These are phyloP conservation scores for Microplitis demolitor DNA, from an alignment of 1,140 invertebrate genomes.

Conservation along the genomic window DNA sequence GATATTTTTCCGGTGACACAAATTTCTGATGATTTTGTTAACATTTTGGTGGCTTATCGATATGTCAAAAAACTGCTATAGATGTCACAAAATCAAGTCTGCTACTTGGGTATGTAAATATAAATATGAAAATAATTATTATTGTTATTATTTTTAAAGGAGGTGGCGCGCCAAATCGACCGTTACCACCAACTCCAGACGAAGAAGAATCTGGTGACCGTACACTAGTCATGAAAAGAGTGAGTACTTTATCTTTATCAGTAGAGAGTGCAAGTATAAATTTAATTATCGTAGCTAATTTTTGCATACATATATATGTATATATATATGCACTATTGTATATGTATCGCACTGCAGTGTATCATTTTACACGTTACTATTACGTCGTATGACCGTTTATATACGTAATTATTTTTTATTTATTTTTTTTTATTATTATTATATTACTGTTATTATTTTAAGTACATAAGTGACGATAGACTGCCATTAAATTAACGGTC, in stretches of 20 bases:
- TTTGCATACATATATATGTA: conserved; percentile 27
- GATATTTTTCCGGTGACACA: no score
- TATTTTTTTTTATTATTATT: not conserved
- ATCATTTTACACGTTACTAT: conserved; percentile 21
- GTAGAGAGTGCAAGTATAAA: conserved; percentile 37
- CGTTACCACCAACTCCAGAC: conserved; percentile 91
- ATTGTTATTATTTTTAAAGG: conserved; percentile 11
- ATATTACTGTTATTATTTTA: not conserved
- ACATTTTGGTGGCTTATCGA: no score
- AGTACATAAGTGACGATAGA: conserved; percentile 25
- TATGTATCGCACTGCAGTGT: conserved; percentile 31
- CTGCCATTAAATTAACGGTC: conserved; percentile 14
- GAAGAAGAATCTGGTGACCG: conserved; percentile 85
- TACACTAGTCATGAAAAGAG: conserved; percentile 88
- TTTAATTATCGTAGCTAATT: conserved; percentile 34
- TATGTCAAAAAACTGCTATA: no score
- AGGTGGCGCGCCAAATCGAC: conserved; percentile 84
- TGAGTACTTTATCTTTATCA: conserved; percentile 59
- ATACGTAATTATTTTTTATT: conserved; percentile 13
- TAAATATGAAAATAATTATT: not conserved
- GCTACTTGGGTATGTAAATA: no score
- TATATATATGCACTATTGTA: conserved; percentile 36
- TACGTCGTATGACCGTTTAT: conserved; percentile 16
- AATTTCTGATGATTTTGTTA: no score
- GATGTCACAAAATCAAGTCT: no score